Conservation (phyloP, 1,140 invertebrate species). For the Procambarus virginalis region DNA sequence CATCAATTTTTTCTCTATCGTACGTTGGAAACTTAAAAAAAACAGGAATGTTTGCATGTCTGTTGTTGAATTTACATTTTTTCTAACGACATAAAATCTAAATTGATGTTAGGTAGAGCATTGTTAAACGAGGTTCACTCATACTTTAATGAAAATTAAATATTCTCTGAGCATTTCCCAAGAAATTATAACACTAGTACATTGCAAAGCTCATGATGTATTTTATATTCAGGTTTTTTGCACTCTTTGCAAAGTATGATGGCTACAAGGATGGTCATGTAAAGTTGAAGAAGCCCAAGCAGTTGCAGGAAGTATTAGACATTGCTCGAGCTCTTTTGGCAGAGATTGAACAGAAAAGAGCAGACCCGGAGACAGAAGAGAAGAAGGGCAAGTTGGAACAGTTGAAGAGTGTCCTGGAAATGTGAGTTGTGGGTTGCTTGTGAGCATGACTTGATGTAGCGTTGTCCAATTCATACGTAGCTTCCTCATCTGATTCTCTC, state of each 20-base stretch:
- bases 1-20: no score
- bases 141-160: no score
- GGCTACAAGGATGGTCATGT: conserved; percentile 96
- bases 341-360: conserved; percentile 90
- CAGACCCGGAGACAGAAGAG: conserved; percentile 95
- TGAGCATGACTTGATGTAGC: conserved; percentile 16
- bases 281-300: conserved; percentile 97
- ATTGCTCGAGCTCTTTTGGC: conserved; percentile 90
- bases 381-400: conserved; percentile 98
- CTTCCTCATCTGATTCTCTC: conserved; percentile 6
- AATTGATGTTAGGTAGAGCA: no score
- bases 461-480: background rate
- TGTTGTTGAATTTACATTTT: no score
- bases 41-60: no score
- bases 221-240: conserved; percentile 88
- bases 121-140: no score
- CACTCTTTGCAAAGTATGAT: conserved; percentile 98
- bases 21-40: no score
- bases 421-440: conserved; percentile 80
- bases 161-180: background rate
- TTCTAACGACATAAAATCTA: no score
- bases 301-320: conserved; percentile 97
- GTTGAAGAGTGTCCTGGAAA: conserved; percentile 98
- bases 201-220: background rate
- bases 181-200: background rate